Conservation (phyloP, 2,797 vertebrate genomes). For the Adrianichthys oophorus region DNA sequence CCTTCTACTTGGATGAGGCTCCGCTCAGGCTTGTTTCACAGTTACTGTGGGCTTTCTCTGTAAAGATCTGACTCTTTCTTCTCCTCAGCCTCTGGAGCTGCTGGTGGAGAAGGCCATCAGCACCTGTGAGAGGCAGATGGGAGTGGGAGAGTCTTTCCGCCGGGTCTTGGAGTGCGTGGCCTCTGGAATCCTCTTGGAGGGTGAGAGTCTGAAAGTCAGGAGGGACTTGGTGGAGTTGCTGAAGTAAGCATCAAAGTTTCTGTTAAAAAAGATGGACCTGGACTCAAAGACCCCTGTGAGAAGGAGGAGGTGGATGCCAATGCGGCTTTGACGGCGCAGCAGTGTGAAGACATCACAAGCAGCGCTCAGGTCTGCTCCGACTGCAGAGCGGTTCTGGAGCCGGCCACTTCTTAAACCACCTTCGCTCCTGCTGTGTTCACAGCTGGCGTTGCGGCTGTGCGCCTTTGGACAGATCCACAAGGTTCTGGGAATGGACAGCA, state of each 20-base stretch:
- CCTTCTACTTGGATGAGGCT: too few species aligned
- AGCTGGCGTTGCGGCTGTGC: slow-evolving; percentile 90
- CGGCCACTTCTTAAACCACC: too few species aligned
- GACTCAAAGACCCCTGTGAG: slow-evolving; percentile 97
- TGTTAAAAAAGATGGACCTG: slow-evolving; percentile 88
- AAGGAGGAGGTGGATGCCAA: slow-evolving; percentile 88
- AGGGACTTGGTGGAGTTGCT: too few species aligned
- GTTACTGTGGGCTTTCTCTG: too few species aligned
- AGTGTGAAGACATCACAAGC: slow-evolving; percentile 95
- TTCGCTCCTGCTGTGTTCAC: slow-evolving; percentile 7
- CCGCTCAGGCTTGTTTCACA: too few species aligned
- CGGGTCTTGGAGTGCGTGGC: slow-evolving; percentile 93
- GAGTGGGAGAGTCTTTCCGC: slow-evolving; percentile 90
- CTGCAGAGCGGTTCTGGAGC: neutral
- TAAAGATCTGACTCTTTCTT: neutral
- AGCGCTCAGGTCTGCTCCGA: slow-evolving; percentile 88
- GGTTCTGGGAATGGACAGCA: slow-evolving; percentile 91
- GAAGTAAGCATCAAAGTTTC: neutral
- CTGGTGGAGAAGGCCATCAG: slow-evolving; percentile 92
- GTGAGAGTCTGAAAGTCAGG: slow-evolving; percentile 56
- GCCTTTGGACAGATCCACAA: slow-evolving; percentile 96
- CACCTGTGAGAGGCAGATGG: slow-evolving; percentile 90
- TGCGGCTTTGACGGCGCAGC: slow-evolving; percentile 84
- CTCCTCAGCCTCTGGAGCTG: slow-evolving; percentile 85
- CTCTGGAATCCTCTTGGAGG: slow-evolving; percentile 92